phyloP scores from a whole-genome alignment of 2,888 invertebrate species.

The Coleophora flavipennella region DNA sequence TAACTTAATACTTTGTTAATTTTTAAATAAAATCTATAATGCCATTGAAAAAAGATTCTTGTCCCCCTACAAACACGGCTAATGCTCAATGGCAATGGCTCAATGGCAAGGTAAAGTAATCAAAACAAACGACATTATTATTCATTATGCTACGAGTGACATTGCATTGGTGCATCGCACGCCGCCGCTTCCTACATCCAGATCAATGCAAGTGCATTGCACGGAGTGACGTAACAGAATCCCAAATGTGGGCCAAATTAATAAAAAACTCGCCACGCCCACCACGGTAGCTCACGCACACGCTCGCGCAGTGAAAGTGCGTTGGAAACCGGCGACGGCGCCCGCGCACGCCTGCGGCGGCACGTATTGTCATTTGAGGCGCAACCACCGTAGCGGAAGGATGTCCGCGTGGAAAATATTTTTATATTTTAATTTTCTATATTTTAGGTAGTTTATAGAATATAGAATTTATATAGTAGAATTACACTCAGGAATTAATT shows the following conservation, averaged over 20 bases:
- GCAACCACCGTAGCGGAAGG: conserved; percentile 23
- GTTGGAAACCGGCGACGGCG: conserved; percentile 13
- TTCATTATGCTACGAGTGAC: conserved; percentile 10
- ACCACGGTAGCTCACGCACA: conserved; percentile 26
- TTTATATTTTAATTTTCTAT: too few relatives aligned
- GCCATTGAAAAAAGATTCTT: too few relatives aligned
- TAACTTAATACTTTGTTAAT: too few relatives aligned
- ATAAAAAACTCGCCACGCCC: conserved; percentile 51
- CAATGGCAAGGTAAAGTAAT: too few relatives aligned
- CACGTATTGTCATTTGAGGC: conserved; percentile 28
- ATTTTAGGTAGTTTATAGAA: too few relatives aligned
- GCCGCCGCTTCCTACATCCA: conserved; percentile 34
- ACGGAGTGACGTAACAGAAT: conserved; percentile 51
- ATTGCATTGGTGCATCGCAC: conserved; percentile 41
- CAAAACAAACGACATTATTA: not conserved
- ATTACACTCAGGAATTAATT: too few relatives aligned
- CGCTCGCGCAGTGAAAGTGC: conserved; percentile 53
- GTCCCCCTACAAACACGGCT: too few relatives aligned
- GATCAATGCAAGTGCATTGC: conserved; percentile 27
- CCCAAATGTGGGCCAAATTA: conserved; percentile 61
- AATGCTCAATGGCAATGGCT: too few relatives aligned
- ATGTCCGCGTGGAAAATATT: conserved; percentile 13
- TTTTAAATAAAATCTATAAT: too few relatives aligned
- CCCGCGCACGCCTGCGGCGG: conserved; percentile 18
- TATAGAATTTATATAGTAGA: too few relatives aligned